Conservation (phyloP, 2,113 vertebrate species). For the Peromyscus leucopus region DNA sequence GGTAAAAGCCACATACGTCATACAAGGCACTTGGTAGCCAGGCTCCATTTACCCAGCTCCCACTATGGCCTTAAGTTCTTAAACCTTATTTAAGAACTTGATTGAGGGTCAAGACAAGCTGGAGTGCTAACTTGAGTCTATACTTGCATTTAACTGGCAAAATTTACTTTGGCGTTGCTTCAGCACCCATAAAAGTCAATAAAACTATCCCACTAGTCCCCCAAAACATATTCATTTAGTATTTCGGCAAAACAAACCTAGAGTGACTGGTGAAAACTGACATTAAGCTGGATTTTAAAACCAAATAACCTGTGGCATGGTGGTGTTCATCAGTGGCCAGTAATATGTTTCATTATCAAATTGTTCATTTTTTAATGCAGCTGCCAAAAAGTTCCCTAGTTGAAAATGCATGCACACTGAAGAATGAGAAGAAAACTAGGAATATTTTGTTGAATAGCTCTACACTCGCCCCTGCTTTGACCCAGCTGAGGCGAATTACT, state of each 20-base stretch:
- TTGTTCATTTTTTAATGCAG: slow-evolving; percentile 49
- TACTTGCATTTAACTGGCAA: neutral
- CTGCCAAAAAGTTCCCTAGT: slow-evolving; percentile 9
- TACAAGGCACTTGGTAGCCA: neutral
- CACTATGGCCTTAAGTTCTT: too few relatives aligned
- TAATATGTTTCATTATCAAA: slow-evolving; percentile 63
- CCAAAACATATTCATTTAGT: neutral
- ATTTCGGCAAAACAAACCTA: slow-evolving; percentile 64
- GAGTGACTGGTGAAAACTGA: slow-evolving; percentile 35
- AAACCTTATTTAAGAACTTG: neutral
- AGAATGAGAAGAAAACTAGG: slow-evolving; percentile 45
- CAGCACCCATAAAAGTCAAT: neutral
- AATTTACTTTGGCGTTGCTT: neutral
- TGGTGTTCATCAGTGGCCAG: slow-evolving; percentile 26
- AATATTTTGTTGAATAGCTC: slow-evolving; percentile 50
- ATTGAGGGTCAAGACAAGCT: neutral
- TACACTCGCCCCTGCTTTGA: slow-evolving; percentile 23
- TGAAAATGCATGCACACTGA: slow-evolving; percentile 29
- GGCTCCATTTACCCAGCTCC: neutral
- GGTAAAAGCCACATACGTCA: neutral
- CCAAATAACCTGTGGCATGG: slow-evolving; percentile 7
- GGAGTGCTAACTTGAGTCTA: neutral
- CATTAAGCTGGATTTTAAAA: slow-evolving; percentile 51
- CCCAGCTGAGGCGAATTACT: slow-evolving; percentile 69
- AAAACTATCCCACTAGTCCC: neutral